Conservation (phyloP, 1,140 invertebrate species). For the Nebria ingens region DNA sequence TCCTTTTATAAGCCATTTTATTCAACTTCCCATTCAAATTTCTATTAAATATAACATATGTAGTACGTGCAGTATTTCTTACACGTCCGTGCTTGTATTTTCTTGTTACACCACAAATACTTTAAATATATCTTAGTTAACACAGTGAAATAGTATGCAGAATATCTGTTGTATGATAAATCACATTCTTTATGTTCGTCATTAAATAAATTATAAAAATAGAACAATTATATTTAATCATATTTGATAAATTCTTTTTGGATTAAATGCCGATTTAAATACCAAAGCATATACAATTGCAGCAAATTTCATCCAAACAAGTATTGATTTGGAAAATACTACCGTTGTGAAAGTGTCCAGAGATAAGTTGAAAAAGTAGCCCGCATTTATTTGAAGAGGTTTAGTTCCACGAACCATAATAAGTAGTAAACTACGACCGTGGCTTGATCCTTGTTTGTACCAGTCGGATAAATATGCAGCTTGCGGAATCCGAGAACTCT, state of each 20-base stretch:
- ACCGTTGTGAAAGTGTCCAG: slow-evolving; percentile 17
- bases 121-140: background rate
- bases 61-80: too few species aligned
- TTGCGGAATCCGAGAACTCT: slow-evolving; percentile 18
- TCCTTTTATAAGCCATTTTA: too few species aligned
- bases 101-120: too few species aligned
- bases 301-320: too few species aligned
- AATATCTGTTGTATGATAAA: background rate
- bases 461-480: slow-evolving; percentile 17
- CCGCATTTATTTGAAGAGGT: slow-evolving; percentile 17
- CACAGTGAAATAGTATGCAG: background rate
- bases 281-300: too few species aligned
- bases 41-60: too few species aligned
- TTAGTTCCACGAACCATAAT: slow-evolving; percentile 17
- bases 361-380: slow-evolving; percentile 19
- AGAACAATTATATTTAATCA: too few species aligned
- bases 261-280: too few species aligned
- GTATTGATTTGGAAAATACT: background rate
- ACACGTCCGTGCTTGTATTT: too few species aligned
- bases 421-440: slow-evolving; percentile 15
- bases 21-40: too few species aligned
- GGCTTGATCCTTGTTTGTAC: slow-evolving; percentile 15
- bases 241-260: too few species aligned
- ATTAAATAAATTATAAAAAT: background rate
- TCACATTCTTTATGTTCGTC: background rate